Conservation (phyloP, 2,113 vertebrate genomes). For the Microcebus murinus region DNA sequence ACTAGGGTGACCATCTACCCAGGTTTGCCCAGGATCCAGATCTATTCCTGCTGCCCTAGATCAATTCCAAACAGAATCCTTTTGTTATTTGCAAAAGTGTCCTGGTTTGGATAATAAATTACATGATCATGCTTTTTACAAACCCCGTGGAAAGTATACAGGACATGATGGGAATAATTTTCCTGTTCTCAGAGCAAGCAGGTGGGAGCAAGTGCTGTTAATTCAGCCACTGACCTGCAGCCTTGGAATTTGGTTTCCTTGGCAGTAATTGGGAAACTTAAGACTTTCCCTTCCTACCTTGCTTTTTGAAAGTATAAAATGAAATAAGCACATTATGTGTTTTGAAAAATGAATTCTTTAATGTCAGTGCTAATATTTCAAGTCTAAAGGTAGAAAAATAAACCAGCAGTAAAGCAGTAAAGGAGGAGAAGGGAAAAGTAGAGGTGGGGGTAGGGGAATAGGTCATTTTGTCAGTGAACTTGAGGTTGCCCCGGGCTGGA, state of each 20-base stretch:
- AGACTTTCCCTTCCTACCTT: not conserved
- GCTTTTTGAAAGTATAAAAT: not conserved
- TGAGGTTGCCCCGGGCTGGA: not conserved
- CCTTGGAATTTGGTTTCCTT: not conserved
- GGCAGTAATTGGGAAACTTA: not conserved
- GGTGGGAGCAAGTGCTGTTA: not conserved
- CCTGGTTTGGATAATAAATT: not conserved
- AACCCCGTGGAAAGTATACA: not conserved
- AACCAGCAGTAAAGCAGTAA: not conserved
- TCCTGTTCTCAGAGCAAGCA: not conserved
- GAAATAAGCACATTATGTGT: not conserved
- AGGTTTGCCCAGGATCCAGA: not conserved
- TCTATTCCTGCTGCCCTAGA: not conserved
- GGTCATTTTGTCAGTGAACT: not conserved
- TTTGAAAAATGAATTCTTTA: slow-evolving; percentile 7
- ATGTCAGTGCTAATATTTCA: not conserved
- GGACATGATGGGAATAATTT: not conserved
- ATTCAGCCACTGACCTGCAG: not conserved
- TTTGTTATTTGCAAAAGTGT: not conserved
- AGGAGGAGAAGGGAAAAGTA: not conserved
- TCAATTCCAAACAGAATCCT: not conserved
- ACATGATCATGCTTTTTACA: not conserved
- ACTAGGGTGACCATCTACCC: not conserved
- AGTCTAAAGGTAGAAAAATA: not conserved
- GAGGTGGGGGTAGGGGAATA: rapidly evolving